Conservation (phyloP, 2,113 vertebrate genomes). For the Nettapus auritus region DNA sequence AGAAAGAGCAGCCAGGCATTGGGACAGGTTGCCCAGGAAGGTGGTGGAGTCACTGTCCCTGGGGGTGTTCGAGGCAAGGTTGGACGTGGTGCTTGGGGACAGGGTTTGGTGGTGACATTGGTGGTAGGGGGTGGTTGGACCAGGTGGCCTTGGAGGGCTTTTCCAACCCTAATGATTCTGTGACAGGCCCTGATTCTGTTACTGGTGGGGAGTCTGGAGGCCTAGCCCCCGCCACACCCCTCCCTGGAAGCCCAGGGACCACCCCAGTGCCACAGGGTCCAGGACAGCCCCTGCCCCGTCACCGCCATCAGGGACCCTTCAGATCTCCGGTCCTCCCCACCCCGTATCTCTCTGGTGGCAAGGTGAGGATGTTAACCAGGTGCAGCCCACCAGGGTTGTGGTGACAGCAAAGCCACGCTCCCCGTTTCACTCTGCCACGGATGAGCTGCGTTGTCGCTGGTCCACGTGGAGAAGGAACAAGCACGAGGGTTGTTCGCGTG, state of each 20-base stretch:
- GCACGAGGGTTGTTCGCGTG: accelerated
- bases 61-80: too few species aligned
- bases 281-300: accelerated
- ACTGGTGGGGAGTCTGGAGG: neutral
- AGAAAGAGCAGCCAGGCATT: too few species aligned
- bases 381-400: neutral
- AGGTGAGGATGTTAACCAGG: neutral
- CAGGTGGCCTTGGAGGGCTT: too few species aligned
- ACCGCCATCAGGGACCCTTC: accelerated
- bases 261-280: accelerated
- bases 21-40: neutral
- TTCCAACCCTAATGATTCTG: too few species aligned
- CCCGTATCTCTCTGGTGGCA: neutral
- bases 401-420: too few species aligned
- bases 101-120: too few species aligned
- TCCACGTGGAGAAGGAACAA: accelerated
- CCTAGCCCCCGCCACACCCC: accelerated
- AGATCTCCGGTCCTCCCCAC: neutral
- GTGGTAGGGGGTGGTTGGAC: too few species aligned
- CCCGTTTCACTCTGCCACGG: neutral
- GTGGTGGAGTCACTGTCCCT: too few species aligned
- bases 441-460: neutral
- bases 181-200: too few species aligned
- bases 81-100: too few species aligned
- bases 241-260: neutral